Conservation (phyloP, 2,113 vertebrate genomes). For the Mesitornis unicolor region DNA sequence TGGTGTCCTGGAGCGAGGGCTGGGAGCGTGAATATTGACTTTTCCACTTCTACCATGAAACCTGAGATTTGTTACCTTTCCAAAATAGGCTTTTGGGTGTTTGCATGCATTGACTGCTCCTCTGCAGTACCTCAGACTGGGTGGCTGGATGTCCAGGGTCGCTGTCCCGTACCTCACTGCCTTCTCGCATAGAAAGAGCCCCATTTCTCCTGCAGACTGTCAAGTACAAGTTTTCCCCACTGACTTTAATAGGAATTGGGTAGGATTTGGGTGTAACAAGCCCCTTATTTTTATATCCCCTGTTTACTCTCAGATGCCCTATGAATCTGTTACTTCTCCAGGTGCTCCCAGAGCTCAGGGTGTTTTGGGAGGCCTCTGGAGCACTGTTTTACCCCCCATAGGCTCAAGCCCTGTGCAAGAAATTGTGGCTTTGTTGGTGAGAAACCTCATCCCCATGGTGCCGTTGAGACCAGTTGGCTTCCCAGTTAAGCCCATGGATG, state of each 20-base stretch:
- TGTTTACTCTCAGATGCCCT: neutral
- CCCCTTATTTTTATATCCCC: neutral
- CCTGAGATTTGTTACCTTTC: neutral
- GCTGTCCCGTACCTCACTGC: fast-evolving
- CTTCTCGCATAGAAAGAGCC: neutral
- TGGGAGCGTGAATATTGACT: neutral
- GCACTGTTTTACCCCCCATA: neutral
- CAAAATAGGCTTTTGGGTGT: neutral
- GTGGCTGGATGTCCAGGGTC: neutral
- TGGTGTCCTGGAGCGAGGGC: fast-evolving
- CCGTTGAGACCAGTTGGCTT: neutral
- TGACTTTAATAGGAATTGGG: neutral
- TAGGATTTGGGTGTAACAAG: neutral
- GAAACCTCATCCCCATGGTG: neutral
- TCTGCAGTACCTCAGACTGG: neutral
- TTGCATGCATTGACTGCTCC: neutral
- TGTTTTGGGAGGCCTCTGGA: neutral
- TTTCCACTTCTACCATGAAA: neutral
- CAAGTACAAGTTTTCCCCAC: neutral
- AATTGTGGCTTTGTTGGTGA: neutral
- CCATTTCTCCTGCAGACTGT: neutral
- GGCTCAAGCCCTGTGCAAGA: neutral
- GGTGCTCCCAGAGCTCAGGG: neutral
- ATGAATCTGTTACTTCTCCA: fast-evolving
- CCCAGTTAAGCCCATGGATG: neutral